Conservation (phyloP, 1,140 invertebrate species). For the Drosophila pseudoobscura region DNA sequence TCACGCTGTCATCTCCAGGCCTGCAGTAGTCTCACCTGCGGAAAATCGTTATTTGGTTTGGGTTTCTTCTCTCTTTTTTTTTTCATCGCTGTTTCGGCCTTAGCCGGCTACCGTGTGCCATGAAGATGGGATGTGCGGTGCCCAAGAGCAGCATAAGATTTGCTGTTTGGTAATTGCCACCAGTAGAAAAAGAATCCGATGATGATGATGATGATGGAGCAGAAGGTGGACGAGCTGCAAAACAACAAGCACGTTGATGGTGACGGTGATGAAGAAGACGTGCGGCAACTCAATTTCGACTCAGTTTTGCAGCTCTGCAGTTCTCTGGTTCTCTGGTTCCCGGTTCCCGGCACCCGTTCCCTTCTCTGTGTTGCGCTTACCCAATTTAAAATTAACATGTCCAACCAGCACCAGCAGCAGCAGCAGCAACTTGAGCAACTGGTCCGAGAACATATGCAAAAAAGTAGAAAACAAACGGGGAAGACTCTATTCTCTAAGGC, state of each 20-base stretch:
- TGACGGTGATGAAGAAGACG: conserved; percentile 51
- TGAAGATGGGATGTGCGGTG: conserved; percentile 6
- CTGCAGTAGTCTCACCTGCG: conserved; percentile 15
- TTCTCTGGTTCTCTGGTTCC: conserved; percentile 1
- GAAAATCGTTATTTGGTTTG: conserved; percentile 59
- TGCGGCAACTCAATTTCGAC: conserved; percentile 69
- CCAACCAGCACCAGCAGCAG: conserved; percentile 26
- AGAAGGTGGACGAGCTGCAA: conserved; percentile 7
- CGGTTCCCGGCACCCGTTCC: not conserved
- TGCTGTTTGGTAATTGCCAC: conserved; percentile 68
- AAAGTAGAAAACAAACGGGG: conserved; percentile 6
- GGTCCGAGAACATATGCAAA: conserved; percentile 36
- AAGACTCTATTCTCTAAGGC: not conserved
- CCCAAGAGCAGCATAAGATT: conserved; percentile 33
- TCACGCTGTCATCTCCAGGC: conserved; percentile 8
- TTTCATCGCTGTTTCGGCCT: conserved; percentile 1
- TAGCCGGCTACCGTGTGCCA: conserved; percentile 29
- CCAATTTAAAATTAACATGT: conserved; percentile 81
- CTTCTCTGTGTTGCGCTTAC: conserved; percentile 29
- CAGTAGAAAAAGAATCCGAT: conserved; percentile 11
- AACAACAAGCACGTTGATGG: conserved; percentile 6
- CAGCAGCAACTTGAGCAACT: conserved; percentile 44
- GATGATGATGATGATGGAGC: conserved; percentile 2
- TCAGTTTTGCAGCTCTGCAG: conserved; percentile 45
- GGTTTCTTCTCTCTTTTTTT: conserved; percentile 1